A percentile compares a stretch with the other conserved stretches of the same genome.
phyloP scores from a whole-genome alignment of 1,140 invertebrate species.

The Papilio polyxenes region DNA sequence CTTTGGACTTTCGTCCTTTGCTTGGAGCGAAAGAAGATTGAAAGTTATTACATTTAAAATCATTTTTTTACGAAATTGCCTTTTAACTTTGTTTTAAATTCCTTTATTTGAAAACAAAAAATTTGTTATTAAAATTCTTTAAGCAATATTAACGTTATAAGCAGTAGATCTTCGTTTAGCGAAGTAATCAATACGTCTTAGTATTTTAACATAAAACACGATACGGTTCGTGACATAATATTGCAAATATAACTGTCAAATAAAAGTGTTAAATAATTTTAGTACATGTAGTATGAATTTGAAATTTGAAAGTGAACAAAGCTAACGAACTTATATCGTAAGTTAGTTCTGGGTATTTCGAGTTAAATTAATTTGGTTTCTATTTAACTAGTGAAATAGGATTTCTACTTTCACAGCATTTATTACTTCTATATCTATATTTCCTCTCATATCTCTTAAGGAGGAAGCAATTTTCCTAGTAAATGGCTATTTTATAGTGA shows the following conservation, averaged over 20 bases:
- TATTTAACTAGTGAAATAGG: not conserved
- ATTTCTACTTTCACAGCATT: not conserved
- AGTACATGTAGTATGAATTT: not conserved
- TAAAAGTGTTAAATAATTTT: not conserved
- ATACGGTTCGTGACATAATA: not conserved
- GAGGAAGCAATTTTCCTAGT: no score
- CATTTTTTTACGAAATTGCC: slow-evolving; percentile 20
- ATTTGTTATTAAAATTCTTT: slow-evolving; percentile 1
- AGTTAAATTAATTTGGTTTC: not conserved
- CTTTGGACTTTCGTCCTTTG: slow-evolving; percentile 19
- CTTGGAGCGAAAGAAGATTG: slow-evolving; percentile 4
- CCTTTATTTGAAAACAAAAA: slow-evolving; percentile 4
- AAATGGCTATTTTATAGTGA: not conserved
- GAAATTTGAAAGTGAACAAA: not conserved
- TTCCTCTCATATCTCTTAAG: no score
- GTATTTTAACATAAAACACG: not conserved
- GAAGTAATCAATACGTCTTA: not conserved
- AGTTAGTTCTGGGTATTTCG: not conserved
- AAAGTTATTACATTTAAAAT: slow-evolving; percentile 17
- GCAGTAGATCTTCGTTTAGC: not conserved
- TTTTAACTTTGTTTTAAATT: slow-evolving; percentile 23
- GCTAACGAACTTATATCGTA: not conserved
- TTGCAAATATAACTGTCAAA: not conserved
- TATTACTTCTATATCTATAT: not conserved
- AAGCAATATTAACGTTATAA: not conserved